Percentiles rank a stretch among this genome's conserved stretches.
Conservation (phyloP, 2,888 invertebrate genomes). For the Leptothorax acervorum region DNA sequence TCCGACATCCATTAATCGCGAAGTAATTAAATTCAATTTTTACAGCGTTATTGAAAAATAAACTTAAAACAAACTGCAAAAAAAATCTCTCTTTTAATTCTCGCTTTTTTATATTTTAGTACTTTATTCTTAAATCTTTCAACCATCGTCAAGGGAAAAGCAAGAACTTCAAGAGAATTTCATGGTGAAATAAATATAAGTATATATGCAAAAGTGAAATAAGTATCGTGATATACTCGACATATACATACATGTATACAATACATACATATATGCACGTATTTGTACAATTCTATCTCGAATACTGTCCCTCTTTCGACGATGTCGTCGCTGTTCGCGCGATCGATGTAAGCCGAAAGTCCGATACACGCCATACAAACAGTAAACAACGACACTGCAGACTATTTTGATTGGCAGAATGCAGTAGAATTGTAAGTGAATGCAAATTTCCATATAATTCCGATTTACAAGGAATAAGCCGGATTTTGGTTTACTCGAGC, state of each 20-base stretch:
- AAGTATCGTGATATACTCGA: not conserved
- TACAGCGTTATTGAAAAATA: constrained; percentile 9
- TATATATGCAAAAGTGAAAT: constrained; percentile 3
- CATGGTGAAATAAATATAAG: not conserved
- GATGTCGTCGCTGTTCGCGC: not conserved
- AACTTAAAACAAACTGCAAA: not conserved
- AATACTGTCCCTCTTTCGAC: constrained; percentile 1
- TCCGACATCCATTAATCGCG: constrained; percentile 20
- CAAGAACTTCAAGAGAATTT: not conserved
- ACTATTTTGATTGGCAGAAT: constrained; percentile 26
- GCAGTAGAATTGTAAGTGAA: constrained; percentile 16
- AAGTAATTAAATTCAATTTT: constrained; percentile 35
- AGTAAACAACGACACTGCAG: constrained; percentile 8
- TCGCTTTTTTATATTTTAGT: not conserved
- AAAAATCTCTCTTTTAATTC: not conserved
- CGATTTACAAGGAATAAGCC: not conserved
- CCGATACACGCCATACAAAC: constrained; percentile 3
- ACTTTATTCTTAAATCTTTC: not conserved
- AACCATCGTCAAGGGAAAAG: not conserved
- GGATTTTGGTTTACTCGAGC: not conserved
- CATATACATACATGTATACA: too few relatives aligned
- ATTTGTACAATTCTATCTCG: not conserved
- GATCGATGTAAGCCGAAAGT: constrained; percentile 14
- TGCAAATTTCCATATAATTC: constrained; percentile 30
- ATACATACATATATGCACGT: too few relatives aligned